phyloP scores from a whole-genome alignment of 2,113 vertebrate species.

The Atrichornis clamosus region DNA sequence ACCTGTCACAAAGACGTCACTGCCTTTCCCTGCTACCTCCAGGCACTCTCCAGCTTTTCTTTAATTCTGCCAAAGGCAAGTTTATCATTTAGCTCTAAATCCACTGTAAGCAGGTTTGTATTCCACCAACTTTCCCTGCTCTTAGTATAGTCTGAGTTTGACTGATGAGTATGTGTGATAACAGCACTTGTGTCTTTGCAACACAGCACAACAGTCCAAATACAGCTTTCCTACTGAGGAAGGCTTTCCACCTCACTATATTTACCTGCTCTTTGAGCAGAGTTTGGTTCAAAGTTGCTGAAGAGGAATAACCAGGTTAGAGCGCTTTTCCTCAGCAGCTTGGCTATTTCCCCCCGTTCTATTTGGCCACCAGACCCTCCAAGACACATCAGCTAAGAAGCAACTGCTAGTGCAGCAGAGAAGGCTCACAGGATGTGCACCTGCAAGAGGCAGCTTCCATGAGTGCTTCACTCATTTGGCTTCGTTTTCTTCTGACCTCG shows the following conservation, averaged over 20 bases:
- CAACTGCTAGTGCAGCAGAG: neutral
- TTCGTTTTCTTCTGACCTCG: neutral
- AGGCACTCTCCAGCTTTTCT: neutral
- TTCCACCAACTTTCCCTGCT: neutral
- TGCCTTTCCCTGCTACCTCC: neutral
- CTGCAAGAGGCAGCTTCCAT: neutral
- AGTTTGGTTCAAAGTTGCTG: neutral
- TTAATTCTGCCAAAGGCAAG: neutral
- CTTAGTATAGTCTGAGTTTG: neutral
- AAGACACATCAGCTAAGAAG: neutral
- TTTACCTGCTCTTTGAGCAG: neutral
- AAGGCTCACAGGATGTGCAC: neutral
- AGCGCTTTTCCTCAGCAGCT: neutral
- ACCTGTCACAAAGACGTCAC: neutral
- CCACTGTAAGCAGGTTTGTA: neutral
- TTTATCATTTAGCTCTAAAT: neutral
- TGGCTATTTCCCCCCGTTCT: neutral
- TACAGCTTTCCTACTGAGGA: neutral
- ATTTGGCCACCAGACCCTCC: neutral
- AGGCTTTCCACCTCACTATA: neutral
- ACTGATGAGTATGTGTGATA: neutral
- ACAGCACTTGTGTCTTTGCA: neutral
- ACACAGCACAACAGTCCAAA: neutral
- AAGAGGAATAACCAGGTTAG: neutral
- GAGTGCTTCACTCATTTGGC: neutral